Evolutionary conservation across 1,140 invertebrate genomes (phyloP), one percentile per base, ranked within the genome.

Genomic region (Mylabris phalerata): DNA sequence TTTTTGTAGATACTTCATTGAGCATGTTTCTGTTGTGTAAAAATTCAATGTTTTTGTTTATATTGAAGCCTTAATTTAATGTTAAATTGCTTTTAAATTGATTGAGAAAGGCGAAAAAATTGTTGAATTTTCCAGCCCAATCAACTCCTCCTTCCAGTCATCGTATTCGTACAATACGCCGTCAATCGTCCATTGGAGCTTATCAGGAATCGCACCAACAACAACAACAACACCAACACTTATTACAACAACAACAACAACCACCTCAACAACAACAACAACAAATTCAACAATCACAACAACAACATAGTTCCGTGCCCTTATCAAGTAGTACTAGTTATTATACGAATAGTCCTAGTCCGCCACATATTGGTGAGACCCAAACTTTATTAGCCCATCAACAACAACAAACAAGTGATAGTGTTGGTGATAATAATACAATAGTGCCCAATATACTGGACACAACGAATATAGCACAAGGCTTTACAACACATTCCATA

Each of bases 101-200:
- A 19, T 19, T 19, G 19, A 19, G 19, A 19, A 19, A 19, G 19
- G 19, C 19, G 19, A 19, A 19, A 19, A 19, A 19, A 19, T 19
- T 19, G 19, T 19, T 19, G 19, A 19, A 19, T 19, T 19, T 69
- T 68, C 6, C 61, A 74, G 72, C 72, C 9, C 79, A 81, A 75
- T 79, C 79, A 10, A 81, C 80, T 48, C 79, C 80, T 9, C 80
- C 80, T 63, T 77, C 79, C 46, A 67, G 66, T 3, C 78, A 79
- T 50, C 71, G 78, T 50, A 75, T 79, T 46, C 71, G 79, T 10
- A 78, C 77, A 11, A 80, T 82, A n/a, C 74, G 80, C 5, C 75
- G 80, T 19, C 80, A 82, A 63, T 81, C 80, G 2, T 82, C 80
- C 0, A 76, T 79, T 51, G 80, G 80, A 4, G 75, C 78, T 1